Evolutionary conservation across 2,888 invertebrate genomes (phyloP).

Genomic region (Drosophila diplacantha): DNA sequence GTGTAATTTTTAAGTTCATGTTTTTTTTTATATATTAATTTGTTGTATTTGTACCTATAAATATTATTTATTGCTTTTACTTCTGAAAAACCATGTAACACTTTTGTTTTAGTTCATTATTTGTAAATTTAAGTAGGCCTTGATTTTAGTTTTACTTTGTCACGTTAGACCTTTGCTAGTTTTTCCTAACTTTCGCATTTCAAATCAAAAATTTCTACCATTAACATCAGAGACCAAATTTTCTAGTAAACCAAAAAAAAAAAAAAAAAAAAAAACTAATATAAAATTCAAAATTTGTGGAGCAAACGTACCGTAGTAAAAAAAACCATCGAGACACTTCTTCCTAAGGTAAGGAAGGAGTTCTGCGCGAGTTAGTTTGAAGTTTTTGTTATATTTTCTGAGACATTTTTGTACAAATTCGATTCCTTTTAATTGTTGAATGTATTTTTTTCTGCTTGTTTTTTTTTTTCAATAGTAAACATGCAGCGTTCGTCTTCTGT

Average conservation of each 20-base stretch:
- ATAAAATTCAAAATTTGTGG: conserved; percentile 17
- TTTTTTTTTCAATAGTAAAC: background rate
- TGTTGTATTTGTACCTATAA: too few species aligned
- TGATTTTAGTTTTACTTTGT: background rate
- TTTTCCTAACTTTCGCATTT: background rate
- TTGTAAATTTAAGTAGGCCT: background rate
- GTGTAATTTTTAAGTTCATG: too few species aligned
- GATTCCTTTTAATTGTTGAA: too few species aligned
- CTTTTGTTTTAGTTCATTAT: background rate
- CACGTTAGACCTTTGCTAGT: background rate
- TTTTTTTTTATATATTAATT: too few species aligned
- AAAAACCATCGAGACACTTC: background rate
- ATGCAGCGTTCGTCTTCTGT: conserved; percentile 11
- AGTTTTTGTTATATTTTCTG: background rate
- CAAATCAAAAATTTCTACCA: conserved; percentile 4
- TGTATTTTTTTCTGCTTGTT: background rate
- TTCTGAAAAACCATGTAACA: background rate
- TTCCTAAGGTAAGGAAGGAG: background rate
- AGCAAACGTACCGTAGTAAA: background rate
- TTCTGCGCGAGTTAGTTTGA: too few species aligned
- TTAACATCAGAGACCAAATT: conserved; percentile 13
- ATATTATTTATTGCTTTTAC: too few species aligned
- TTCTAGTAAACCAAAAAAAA: conserved; percentile 1
- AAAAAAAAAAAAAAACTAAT: background rate
- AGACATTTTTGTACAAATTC: too few species aligned